Conservation (phyloP, 2,888 invertebrate species). For the Poecilobothrus nobilitatus region DNA sequence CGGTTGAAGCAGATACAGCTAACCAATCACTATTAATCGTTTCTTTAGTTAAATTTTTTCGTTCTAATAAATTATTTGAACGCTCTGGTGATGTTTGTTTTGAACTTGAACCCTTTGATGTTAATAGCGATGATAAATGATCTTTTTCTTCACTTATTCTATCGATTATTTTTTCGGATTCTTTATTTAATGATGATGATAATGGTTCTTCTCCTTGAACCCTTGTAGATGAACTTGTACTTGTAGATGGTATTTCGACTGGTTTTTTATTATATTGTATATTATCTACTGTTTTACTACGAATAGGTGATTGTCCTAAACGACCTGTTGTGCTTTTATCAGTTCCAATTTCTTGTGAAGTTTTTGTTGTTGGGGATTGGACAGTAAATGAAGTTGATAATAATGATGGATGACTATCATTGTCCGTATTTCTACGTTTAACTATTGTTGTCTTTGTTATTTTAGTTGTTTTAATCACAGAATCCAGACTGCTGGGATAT, state of each 20-base stretch:
- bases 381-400: not conserved
- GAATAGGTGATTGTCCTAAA: not conserved
- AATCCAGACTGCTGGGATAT: conserved; percentile 29
- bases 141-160: not conserved
- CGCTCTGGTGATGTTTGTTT: too few relatives aligned
- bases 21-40: not conserved
- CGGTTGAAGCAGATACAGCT: not conserved
- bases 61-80: too few relatives aligned
- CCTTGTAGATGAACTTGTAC: not conserved
- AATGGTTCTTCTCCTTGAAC: too few relatives aligned
- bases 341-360: not conserved
- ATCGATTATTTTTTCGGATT: not conserved
- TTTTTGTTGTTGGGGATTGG: not conserved
- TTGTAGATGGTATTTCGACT: not conserved
- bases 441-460: conserved; percentile 8
- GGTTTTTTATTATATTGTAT: not conserved
- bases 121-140: not conserved
- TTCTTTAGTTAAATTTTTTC: not conserved
- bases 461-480: conserved; percentile 20
- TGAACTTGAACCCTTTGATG: too few relatives aligned
- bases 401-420: not conserved
- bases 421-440: not conserved
- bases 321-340: not conserved
- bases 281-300: not conserved
- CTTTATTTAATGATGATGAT: not conserved